These are phyloP conservation scores for Malurus leucopterus DNA, from an alignment of 2,797 vertebrate species.

Conservation along the genomic window DNA sequence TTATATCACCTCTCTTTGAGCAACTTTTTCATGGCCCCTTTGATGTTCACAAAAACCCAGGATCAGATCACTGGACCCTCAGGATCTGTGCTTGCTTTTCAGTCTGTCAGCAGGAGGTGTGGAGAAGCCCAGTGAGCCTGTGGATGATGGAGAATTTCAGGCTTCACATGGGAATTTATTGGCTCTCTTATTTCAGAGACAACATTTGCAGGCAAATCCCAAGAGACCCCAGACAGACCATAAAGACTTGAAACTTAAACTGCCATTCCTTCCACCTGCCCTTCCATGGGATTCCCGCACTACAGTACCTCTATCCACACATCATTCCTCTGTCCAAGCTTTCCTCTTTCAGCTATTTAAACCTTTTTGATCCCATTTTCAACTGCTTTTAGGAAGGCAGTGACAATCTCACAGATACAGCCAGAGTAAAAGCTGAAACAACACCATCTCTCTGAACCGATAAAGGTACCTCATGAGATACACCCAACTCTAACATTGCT, in stretches of 20 bases:
- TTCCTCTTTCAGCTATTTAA: background rate
- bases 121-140: background rate
- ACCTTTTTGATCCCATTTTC: background rate
- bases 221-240: background rate
- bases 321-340: background rate
- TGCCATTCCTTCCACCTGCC: background rate
- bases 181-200: background rate
- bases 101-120: background rate
- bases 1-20: background rate
- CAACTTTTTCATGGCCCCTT: background rate
- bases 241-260: background rate
- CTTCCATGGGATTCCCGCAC: background rate
- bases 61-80: background rate
- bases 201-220: background rate
- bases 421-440: background rate
- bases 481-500: rapidly evolving
- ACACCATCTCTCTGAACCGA: background rate
- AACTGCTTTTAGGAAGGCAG: background rate
- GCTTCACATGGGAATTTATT: background rate
- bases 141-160: background rate
- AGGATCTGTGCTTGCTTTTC: background rate
- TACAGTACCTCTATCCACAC: background rate
- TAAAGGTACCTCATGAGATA: background rate
- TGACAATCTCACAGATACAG: background rate
- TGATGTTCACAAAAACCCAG: background rate